Percentiles rank a stretch among this genome's conserved stretches.
Evolutionary conservation across 2,113 vertebrate genomes (phyloP).

Genomic region (Cryptotis parvus): DNA sequence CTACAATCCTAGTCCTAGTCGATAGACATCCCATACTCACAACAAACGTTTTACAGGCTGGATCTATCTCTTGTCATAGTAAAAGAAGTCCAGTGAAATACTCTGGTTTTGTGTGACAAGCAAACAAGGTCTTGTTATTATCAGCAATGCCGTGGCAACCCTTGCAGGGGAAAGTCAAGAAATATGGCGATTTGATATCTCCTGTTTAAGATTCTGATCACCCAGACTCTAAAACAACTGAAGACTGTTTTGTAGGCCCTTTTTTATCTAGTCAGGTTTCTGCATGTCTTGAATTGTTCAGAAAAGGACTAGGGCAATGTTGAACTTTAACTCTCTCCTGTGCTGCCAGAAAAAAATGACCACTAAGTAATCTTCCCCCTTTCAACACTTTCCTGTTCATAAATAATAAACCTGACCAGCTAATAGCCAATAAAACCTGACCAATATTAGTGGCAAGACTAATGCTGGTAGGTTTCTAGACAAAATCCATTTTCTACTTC

Average conservation of each 20-base stretch:
- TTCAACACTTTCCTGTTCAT: neutral
- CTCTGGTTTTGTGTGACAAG: neutral
- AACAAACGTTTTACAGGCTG: neutral
- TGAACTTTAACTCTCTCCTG: neutral
- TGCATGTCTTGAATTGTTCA: neutral
- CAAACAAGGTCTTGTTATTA: neutral
- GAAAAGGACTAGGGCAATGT: neutral
- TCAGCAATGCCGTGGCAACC: neutral
- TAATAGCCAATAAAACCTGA: neutral
- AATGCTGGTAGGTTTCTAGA: neutral
- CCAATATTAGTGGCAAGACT: no score
- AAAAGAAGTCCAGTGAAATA: neutral
- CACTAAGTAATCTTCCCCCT: neutral
- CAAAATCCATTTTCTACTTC: neutral
- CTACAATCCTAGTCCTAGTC: neutral
- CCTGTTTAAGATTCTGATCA: constrained; percentile 2
- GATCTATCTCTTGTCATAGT: neutral
- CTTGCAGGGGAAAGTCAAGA: neutral
- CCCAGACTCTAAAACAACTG: neutral
- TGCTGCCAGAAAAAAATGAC: neutral
- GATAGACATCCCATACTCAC: neutral
- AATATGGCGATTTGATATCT: neutral
- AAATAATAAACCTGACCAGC: neutral
- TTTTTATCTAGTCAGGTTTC: neutral
- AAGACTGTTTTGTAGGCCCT: neutral